These are phyloP conservation scores for Cyclopterus lumpus DNA, from an alignment of 2,797 vertebrate genomes.

Conservation along the genomic window DNA sequence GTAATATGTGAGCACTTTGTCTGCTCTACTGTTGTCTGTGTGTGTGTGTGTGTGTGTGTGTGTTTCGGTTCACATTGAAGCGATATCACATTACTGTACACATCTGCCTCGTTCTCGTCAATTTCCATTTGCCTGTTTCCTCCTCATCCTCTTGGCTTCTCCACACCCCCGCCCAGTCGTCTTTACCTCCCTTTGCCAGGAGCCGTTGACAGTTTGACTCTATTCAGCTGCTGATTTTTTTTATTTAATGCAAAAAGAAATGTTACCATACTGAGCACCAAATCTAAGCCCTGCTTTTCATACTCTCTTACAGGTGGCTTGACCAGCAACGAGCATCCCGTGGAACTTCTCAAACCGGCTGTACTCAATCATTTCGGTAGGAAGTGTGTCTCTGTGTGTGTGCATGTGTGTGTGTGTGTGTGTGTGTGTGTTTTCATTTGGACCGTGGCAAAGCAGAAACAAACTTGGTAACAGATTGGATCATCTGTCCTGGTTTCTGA, in stretches of 20 bases:
- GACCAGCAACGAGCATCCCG: conserved; percentile 89
- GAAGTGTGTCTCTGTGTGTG: conserved; percentile 39
- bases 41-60: no score
- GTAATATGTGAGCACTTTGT: neutral
- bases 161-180: neutral
- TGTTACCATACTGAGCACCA: neutral
- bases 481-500: neutral
- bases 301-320: conserved; percentile 86
- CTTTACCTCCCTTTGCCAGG: neutral
- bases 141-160: neutral
- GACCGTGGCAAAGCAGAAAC: neutral
- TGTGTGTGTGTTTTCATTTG: neutral
- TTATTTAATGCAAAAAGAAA: no score
- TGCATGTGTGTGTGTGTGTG: neutral
- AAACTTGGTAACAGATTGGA: neutral
- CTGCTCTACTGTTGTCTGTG: no score
- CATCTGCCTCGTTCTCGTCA: conserved; percentile 3
- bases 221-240: conserved; percentile 5
- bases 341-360: conserved; percentile 90
- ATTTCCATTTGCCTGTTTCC: conserved; percentile 8
- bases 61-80: neutral
- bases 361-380: conserved; percentile 91
- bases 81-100: conserved; percentile 8
- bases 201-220: conserved; percentile 13
- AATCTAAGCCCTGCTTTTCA: conserved; percentile 31